These are phyloP conservation scores for Morone chrysops DNA, from an alignment of 2,113 vertebrate species.

Conservation along the genomic window DNA sequence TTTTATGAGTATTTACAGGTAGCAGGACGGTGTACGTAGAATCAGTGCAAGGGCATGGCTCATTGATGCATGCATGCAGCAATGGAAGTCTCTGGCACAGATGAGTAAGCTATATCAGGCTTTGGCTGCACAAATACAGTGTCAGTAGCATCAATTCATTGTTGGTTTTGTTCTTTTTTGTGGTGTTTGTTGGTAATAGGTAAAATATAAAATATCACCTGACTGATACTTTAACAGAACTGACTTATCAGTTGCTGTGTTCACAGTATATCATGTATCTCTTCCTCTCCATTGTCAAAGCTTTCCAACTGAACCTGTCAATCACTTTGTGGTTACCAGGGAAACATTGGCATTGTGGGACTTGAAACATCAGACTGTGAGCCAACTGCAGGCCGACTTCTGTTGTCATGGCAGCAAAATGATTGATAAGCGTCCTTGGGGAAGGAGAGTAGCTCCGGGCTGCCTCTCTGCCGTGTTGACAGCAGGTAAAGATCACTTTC, in stretches of 20 bases:
- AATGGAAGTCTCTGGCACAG: neutral
- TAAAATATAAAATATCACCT: too few species aligned
- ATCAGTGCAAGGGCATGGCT: too few species aligned
- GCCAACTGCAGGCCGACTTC: neutral
- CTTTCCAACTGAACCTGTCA: neutral
- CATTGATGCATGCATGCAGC: neutral
- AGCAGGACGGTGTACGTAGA: neutral
- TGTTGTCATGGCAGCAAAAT: constrained; percentile 40
- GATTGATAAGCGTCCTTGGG: constrained; percentile 45
- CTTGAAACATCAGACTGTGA: constrained; percentile 15
- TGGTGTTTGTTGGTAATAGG: too few species aligned
- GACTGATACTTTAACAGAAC: neutral
- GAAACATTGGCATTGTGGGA: neutral
- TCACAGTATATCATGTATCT: neutral
- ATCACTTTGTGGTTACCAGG: neutral
- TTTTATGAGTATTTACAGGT: neutral
- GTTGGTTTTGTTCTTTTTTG: neutral
- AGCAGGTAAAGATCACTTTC: constrained; percentile 29
- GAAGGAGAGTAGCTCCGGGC: neutral
- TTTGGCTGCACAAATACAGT: neutral
- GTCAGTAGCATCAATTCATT: neutral
- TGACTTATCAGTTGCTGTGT: neutral
- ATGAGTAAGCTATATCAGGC: neutral
- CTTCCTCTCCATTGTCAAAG: neutral
- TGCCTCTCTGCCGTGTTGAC: constrained; percentile 4